Percentiles rank a stretch among this genome's conserved stretches.
Conservation (phyloP, 2,888 invertebrate genomes). For the Perizoma flavofasciatum region DNA sequence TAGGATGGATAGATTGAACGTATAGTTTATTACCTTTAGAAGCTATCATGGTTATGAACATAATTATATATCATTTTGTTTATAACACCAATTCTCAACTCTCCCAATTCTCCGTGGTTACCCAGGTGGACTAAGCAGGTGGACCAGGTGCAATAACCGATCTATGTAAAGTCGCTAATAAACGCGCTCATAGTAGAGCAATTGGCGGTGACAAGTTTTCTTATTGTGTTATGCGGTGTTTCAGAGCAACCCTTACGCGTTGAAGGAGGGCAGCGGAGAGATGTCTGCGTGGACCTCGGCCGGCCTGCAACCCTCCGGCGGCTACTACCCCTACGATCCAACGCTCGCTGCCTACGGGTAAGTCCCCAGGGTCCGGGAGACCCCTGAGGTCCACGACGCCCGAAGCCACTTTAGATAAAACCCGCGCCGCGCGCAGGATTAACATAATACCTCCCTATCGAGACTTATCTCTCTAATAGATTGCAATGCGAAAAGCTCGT, state of each 20-base stretch:
- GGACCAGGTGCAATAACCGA: too few species aligned
- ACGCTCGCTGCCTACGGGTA: conserved; percentile 97
- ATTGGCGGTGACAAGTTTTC: conserved; percentile 25
- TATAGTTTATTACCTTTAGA: too few species aligned
- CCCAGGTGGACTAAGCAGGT: too few species aligned
- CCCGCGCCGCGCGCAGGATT: conserved; percentile 72
- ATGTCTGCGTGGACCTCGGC: conserved; percentile 97
- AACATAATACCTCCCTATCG: conserved; percentile 77
- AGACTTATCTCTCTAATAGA: conserved; percentile 78
- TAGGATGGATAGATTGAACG: too few species aligned
- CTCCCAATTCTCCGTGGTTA: too few species aligned
- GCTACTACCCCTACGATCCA: conserved; percentile 97
- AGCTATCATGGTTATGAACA: too few species aligned
- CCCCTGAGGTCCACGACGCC: conserved; percentile 64
- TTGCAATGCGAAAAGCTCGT: conserved; percentile 80
- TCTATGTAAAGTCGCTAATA: too few species aligned
- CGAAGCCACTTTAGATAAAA: conserved; percentile 77
- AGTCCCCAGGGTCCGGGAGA: conserved; percentile 80
- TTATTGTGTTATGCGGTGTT: conserved; percentile 73
- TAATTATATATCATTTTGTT: too few species aligned
- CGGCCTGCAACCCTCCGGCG: conserved; percentile 94
- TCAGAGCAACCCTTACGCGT: conserved; percentile 95
- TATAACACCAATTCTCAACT: too few species aligned
- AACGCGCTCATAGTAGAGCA: too few species aligned
- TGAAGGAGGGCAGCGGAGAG: conserved; percentile 94